Evolutionary conservation across 2,113 vertebrate genomes (phyloP), one percentile per base, ranked within the genome.

Genomic region (Ophthalmolycus amberensis): DNA sequence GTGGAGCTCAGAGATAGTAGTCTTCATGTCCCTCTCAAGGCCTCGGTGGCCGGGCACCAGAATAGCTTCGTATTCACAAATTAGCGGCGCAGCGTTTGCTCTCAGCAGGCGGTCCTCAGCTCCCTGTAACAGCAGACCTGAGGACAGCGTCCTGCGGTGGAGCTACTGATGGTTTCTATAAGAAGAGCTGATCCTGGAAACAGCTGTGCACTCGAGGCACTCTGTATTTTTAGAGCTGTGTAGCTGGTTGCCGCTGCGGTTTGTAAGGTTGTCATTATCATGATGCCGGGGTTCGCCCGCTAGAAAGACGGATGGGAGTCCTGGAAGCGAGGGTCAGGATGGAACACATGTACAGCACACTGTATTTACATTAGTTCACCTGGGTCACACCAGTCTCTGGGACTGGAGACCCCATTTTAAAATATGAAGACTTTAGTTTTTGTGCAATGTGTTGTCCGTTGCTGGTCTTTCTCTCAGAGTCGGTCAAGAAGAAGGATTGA

Each of bases 31-130:
- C 44, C 14, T 56, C 50, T 48, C 22, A 16, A 60, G 58, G 67
- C 74, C 56, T 27, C 63, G 1, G 71, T 4, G 56, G 27, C 58
- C 3, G 0, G 4, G 2, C 70, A 80, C 87, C 84, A 88, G 79
- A 92, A 90, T 91, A 93, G 44, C 85, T 73, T 62, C 12, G 16
- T 54, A 56, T 89, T 91, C 89, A 81, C 91, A 89, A 91, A 91
- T 91, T 85, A 90, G 85, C 85, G 6, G 84, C 32, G 72, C 66
- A 14, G 66, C 71, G 70, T 79, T 77, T 63, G 62, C 79, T 46
- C 44, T 3, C n/a, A 68, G 2, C 10, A 6, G 74, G 56, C 63
- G 11, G 73, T 5, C 1, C 25, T 70, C 1, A 9, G 48, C 46
- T 71, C 40, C 0, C 60, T 9, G 74, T 87, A 75, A 77, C 71